Evolutionary conservation across 1,140 invertebrate species (phyloP).

Genomic region (Latrodectus geometricus): DNA sequence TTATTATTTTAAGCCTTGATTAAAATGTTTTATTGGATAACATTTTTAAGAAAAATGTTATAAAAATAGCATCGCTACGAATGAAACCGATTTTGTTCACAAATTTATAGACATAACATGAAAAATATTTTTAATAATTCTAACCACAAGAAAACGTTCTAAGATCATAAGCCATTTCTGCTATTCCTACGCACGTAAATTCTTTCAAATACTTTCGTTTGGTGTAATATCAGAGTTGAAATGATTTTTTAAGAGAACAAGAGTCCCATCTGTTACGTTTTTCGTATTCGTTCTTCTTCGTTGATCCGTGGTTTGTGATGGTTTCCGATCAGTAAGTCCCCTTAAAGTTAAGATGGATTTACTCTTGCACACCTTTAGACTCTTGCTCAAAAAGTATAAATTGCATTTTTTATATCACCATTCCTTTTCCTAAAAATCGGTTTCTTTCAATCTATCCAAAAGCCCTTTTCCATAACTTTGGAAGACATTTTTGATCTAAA

Average conservation of each 20-base stretch:
- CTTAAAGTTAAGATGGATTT: constrained; percentile 17
- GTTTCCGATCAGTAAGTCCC: neutral
- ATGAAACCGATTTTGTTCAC: too few relatives aligned
- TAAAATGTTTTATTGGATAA: too few relatives aligned
- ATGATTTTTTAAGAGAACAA: neutral
- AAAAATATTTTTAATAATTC: too few relatives aligned
- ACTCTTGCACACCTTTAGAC: neutral
- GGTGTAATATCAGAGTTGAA: neutral
- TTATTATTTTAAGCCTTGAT: too few relatives aligned
- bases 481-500: neutral
- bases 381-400: neutral
- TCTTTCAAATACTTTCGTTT: too few relatives aligned
- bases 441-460: neutral
- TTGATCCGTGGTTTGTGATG: constrained; percentile 10
- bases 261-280: neutral
- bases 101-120: too few relatives aligned
- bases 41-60: too few relatives aligned
- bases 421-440: neutral
- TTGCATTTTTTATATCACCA: neutral
- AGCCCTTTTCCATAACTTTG: neutral
- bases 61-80: too few relatives aligned
- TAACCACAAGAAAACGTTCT: too few relatives aligned
- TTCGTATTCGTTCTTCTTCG: neutral
- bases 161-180: too few relatives aligned
- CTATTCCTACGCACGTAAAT: too few relatives aligned